These are phyloP conservation scores for Peromyscus maniculatus DNA, from an alignment of 2,113 vertebrate genomes.

Conservation along the genomic window DNA sequence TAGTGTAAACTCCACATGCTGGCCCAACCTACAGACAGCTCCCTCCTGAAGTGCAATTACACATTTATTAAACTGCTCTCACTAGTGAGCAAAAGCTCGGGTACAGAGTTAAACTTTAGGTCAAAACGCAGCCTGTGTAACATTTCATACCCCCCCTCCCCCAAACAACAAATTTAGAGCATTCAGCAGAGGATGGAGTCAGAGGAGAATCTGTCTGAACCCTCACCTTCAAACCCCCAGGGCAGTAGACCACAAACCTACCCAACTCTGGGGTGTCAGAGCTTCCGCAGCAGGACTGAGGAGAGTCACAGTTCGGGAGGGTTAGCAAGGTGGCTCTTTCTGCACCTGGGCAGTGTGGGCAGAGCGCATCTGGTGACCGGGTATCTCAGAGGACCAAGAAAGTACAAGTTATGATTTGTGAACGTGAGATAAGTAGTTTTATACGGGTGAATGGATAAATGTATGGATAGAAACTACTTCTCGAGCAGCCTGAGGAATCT, in stretches of 20 bases:
- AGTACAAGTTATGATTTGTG: background rate
- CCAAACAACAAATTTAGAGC: background rate
- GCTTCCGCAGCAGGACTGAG: background rate
- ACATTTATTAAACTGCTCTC: background rate
- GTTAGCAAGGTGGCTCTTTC: background rate
- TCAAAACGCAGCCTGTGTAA: background rate
- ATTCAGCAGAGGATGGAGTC: background rate
- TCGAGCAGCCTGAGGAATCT: background rate
- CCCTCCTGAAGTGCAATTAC: background rate
- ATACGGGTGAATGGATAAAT: background rate
- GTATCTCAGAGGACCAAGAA: conserved; percentile 16
- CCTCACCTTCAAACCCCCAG: background rate
- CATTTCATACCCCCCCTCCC: background rate
- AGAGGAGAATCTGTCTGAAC: background rate
- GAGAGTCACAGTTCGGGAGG: background rate
- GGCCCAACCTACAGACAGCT: background rate
- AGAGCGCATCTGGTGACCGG: background rate
- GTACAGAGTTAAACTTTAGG: background rate
- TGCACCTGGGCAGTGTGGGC: background rate
- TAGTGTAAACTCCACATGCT: background rate
- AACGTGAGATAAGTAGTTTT: background rate
- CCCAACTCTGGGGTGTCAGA: background rate
- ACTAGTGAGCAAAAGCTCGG: conserved; percentile 4
- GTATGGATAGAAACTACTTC: background rate
- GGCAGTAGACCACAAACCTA: background rate